These are phyloP conservation scores for Oostethus manadensis DNA, from an alignment of 2,113 vertebrate genomes.

Conservation along the genomic window DNA sequence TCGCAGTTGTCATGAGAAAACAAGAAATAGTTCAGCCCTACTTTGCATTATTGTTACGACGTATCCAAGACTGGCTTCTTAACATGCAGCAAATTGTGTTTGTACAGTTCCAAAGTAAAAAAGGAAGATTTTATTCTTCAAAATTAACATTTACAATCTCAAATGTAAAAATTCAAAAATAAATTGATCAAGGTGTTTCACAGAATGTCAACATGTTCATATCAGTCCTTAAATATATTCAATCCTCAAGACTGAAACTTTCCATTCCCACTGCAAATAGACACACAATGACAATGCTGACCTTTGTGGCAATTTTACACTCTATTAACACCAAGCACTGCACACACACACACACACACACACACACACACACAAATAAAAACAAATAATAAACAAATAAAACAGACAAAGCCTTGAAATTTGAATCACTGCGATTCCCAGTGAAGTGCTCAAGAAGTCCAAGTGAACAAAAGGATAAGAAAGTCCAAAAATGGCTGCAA, in stretches of 20 bases:
- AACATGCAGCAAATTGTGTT: no score
- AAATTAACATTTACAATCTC: no score
- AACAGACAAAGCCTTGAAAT: conserved; percentile 31
- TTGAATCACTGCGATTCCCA: conserved; percentile 6
- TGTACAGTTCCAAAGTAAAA: no score
- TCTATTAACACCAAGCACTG: conserved; percentile 8
- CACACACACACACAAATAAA: conserved; percentile 9
- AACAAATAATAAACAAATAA: no score
- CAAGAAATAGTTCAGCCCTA: no score
- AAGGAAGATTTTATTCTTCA: no score
- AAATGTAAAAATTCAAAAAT: no score
- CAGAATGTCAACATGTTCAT: conserved; percentile 20
- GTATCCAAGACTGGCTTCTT: no score
- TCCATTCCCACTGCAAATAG: conserved; percentile 27
- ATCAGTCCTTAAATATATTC: neutral
- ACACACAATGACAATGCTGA: conserved; percentile 10
- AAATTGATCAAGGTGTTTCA: neutral
- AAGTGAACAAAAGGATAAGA: neutral
- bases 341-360: neutral
- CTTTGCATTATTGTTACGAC: no score
- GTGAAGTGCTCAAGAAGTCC: conserved; percentile 12
- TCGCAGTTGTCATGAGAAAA: no score
- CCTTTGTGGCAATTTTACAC: conserved; percentile 21
- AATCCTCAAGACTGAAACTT: conserved; percentile 18
- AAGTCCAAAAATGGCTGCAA: no score